Percentiles rank a stretch among this genome's conserved stretches.
Evolutionary conservation across 2,797 vertebrate genomes (phyloP).

Genomic region (Pelodytes ibericus): DNA sequence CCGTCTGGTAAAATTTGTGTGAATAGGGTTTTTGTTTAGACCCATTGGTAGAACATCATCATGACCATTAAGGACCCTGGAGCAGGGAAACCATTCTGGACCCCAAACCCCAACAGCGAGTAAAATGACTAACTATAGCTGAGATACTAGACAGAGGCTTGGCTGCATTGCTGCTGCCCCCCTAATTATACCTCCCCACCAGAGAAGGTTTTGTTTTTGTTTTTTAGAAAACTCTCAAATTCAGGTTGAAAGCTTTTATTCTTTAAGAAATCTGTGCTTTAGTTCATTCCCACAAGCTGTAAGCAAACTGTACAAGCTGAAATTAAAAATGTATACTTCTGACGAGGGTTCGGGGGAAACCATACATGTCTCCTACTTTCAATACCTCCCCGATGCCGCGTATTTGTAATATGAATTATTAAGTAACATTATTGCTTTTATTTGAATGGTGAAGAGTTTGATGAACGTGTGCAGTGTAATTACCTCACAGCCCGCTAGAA

Average conservation of each 20-base stretch:
- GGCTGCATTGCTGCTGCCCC: too few species aligned
- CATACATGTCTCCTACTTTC: slow-evolving; percentile 80
- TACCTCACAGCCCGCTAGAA: slow-evolving; percentile 80
- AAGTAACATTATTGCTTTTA: slow-evolving; percentile 80
- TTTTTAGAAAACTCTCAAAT: background rate
- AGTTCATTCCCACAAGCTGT: slow-evolving; percentile 61
- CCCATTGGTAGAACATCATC: too few species aligned
- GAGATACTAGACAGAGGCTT: too few species aligned
- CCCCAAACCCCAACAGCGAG: too few species aligned
- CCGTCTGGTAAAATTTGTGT: too few species aligned
- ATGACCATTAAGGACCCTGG: too few species aligned
- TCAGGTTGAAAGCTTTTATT: background rate
- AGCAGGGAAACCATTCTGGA: too few species aligned
- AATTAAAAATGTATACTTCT: slow-evolving; percentile 81
- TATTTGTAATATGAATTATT: slow-evolving; percentile 85
- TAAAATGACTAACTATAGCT: too few species aligned
- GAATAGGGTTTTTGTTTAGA: too few species aligned
- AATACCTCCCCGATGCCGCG: slow-evolving; percentile 78
- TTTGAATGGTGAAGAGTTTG: slow-evolving; percentile 82
- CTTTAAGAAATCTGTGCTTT: background rate
- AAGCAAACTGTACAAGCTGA: slow-evolving; percentile 71
- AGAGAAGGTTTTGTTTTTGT: too few species aligned
- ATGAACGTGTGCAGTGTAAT: slow-evolving; percentile 86
- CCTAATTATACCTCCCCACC: too few species aligned
- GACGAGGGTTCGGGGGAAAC: slow-evolving; percentile 78